phyloP scores from a whole-genome alignment of 2,797 vertebrate genomes.

The Mus spretus region DNA sequence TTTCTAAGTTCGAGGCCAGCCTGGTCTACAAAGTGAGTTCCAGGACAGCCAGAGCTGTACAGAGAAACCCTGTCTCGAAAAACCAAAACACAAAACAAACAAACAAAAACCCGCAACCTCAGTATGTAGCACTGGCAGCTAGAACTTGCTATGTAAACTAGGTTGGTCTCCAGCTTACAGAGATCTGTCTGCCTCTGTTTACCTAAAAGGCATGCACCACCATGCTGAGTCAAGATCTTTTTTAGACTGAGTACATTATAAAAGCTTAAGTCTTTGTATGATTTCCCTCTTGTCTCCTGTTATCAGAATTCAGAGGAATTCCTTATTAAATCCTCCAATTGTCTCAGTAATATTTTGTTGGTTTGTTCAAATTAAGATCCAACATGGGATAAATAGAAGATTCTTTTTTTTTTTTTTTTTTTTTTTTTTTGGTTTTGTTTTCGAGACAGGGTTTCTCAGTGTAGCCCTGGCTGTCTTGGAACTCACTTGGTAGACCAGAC shows the following conservation, averaged over 20 bases:
- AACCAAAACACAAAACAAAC: too few relatives aligned
- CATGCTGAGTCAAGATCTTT: background rate
- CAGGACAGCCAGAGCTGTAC: too few relatives aligned
- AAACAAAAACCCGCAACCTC: too few relatives aligned
- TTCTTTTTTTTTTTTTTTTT: background rate
- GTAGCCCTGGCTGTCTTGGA: too few relatives aligned
- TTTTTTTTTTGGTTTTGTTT: background rate
- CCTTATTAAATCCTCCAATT: slow-evolving; percentile 19
- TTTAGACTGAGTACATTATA: slow-evolving; percentile 27
- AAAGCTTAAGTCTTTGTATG: slow-evolving; percentile 39
- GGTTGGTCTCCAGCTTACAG: background rate
- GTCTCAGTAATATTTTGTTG: slow-evolving; percentile 54
- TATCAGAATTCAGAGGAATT: slow-evolving; percentile 68
- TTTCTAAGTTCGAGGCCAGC: too few relatives aligned
- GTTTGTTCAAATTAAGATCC: slow-evolving; percentile 42
- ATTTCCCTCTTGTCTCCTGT: slow-evolving; percentile 37
- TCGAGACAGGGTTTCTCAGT: too few relatives aligned
- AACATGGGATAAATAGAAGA: background rate
- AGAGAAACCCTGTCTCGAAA: too few relatives aligned
- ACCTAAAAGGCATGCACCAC: background rate
- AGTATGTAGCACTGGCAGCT: background rate
- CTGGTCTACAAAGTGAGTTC: too few relatives aligned
- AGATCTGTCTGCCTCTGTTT: background rate
- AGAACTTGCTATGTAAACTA: background rate
- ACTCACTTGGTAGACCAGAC: too few relatives aligned